Base-by-base conservation (phyloP, 2,888 invertebrate genomes). In the Suillia variegata region DNA sequence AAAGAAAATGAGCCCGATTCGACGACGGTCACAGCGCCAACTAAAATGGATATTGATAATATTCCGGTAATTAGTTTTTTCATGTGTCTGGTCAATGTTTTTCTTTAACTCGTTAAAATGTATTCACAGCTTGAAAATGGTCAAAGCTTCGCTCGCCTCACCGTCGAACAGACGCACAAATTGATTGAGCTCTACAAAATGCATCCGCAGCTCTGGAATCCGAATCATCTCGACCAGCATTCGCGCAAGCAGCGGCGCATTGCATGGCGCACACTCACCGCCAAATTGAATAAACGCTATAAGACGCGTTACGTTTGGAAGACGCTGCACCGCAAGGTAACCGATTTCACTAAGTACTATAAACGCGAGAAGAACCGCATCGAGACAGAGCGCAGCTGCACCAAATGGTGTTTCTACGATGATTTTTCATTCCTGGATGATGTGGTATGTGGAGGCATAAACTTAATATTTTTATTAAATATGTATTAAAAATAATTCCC, bases 291-390 rank as follows among this genome's bases (percentile, higher is more conserved):
- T 20, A 59, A 52, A 1, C 21, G 15, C 0, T 18, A 56, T 0
- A 59, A 55, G 0, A 61, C 58, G 20, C 58, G 58, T 1, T 68
- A 70, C 18, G 65, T 56, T 2, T 76, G 77, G 77, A 66, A 71
- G 21, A 69, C 70, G 53, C 17, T 78, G 54, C 75, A 78, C 50
- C 72, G 78, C 31, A 78, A 78, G 50, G 58, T 78, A 4, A 73
- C 68, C 1, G 78, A 78, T 22, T 76, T 68, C 18, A 61, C 67
- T 1, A 78, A 77, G 33, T 78, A 77, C 26, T 78, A 76, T 55
- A 64, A 72, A 4, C 59, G 70, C 24, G 74, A 71, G 42, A 67
- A 61, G n/a, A 60, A 67, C 42, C 64, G 64, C 0, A 56, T 69
- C 21, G 50, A 56, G 26, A 12, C 15, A 1, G 24, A 21, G 26